Base-by-base conservation (phyloP, 1,140 invertebrate genomes). In the Lucilia cuprina region DNA sequence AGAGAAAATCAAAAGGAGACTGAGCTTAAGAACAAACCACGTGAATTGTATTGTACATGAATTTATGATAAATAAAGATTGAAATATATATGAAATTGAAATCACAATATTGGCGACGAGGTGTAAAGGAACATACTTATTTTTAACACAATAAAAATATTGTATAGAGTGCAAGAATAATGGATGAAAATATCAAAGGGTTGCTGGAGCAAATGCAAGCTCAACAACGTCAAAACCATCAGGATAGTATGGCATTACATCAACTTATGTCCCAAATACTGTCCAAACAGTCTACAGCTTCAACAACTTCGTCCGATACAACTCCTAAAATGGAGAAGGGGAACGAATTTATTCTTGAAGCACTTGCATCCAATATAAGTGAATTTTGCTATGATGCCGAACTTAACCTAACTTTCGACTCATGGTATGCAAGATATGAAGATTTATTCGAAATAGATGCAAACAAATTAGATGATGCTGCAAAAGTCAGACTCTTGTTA, bases 351-450 rank as follows among this genome's bases (percentile, higher is more conserved):
- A 9, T 50, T 9, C 77, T 84, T 7, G 83, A 84, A n/a, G 19
- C 75, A 49, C 74, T 84, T 8, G 12, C 83, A 13, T 47, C 70
- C 14, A 78, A 21, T 13, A 77, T 82, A 12, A 75, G 34, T 17
- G 49, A 82, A 50, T 84, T 82, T 49, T 14, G 9, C 21, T 75
- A 49, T 50, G 70, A 50, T 21, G 25, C 25, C 25, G 80, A 83
- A 75, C 12, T 13, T 49, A 83, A 85, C 65, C 80, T 82, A n/a
- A 85, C 84, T 41, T 85, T 85, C 25, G 82, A 80, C 13, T 78
- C 14, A 17, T 85, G 84, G 84, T 83, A 83, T 21, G 17, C 70
- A 14, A 34, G 84, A 13, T 83, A 85, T 30, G 82, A 85, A 65
- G 84, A 85, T 80, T 30, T 30, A 30, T 30, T 30, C 25, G 25